Percentiles rank a stretch among this genome's conserved stretches.
phyloP scores from a whole-genome alignment of 2,888 invertebrate genomes.

The Pseudoips prasinana region DNA sequence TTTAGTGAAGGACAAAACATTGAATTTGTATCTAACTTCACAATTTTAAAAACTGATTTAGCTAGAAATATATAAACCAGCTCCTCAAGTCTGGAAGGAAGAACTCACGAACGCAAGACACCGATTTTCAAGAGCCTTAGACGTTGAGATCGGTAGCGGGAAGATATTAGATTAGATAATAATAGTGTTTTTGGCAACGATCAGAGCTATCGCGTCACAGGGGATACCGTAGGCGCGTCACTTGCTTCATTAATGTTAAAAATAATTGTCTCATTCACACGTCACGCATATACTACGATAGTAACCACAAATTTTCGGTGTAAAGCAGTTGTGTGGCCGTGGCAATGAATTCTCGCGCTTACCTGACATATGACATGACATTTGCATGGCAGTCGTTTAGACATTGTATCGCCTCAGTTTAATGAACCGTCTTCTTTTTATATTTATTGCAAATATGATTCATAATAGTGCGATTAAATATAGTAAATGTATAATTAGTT shows the following conservation, averaged over 20 bases:
- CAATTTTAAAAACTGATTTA: no score
- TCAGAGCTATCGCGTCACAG: slow-evolving; percentile 32
- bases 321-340: slow-evolving; percentile 64
- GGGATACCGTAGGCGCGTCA: slow-evolving; percentile 17
- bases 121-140: no score
- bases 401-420: slow-evolving; percentile 21
- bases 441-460: slow-evolving; percentile 6
- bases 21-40: no score
- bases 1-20: no score
- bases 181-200: slow-evolving; percentile 65
- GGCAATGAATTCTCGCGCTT: slow-evolving; percentile 58
- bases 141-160: slow-evolving; percentile 16
- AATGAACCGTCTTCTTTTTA: slow-evolving; percentile 9
- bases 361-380: slow-evolving; percentile 43
- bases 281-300: slow-evolving; percentile 69
- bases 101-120: no score
- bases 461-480: no score
- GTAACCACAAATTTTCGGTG: slow-evolving; percentile 74
- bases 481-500: no score
- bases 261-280: slow-evolving; percentile 78
- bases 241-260: slow-evolving; percentile 66
- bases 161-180: slow-evolving; percentile 36
- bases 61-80: no score
- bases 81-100: no score
- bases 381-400: slow-evolving; percentile 38